Conservation (phyloP, 2,797 vertebrate species). For the Oreochromis grahami region DNA sequence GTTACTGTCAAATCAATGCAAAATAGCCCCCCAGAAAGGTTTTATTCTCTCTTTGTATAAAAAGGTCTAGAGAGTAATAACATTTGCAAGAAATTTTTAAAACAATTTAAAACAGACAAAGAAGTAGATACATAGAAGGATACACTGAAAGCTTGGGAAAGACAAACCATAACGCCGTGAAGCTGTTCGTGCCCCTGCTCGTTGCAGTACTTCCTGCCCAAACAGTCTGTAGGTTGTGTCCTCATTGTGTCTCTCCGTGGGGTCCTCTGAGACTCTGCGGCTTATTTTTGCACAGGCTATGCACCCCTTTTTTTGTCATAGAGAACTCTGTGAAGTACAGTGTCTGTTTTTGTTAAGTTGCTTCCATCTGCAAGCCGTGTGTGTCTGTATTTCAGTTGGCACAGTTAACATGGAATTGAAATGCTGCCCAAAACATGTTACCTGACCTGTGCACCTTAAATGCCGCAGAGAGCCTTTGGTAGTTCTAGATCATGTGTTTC, state of each 20-base stretch:
- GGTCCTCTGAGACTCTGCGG: constrained; percentile 35
- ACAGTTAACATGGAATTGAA: background rate
- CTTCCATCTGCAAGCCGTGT: background rate
- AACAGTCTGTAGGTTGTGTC: background rate
- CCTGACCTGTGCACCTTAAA: background rate
- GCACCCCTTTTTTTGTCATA: background rate
- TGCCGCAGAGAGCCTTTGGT: background rate
- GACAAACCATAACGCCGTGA: fast-evolving
- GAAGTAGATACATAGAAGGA: fast-evolving
- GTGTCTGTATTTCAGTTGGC: background rate
- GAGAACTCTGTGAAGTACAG: background rate
- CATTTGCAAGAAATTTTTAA: background rate
- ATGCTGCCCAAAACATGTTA: background rate
- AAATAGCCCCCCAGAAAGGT: background rate
- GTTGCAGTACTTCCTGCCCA: background rate
- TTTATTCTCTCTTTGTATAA: background rate
- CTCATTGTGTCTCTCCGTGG: constrained; percentile 23
- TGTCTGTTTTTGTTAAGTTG: background rate
- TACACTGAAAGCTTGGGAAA: background rate
- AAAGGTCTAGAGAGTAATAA: background rate
- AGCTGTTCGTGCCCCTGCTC: background rate
- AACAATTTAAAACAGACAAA: background rate
- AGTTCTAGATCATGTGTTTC: background rate
- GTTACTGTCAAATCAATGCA: background rate
- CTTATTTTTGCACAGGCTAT: constrained; percentile 24